These are phyloP conservation scores for Sialis lutaria DNA, from an alignment of 2,888 invertebrate genomes.

Conservation along the genomic window DNA sequence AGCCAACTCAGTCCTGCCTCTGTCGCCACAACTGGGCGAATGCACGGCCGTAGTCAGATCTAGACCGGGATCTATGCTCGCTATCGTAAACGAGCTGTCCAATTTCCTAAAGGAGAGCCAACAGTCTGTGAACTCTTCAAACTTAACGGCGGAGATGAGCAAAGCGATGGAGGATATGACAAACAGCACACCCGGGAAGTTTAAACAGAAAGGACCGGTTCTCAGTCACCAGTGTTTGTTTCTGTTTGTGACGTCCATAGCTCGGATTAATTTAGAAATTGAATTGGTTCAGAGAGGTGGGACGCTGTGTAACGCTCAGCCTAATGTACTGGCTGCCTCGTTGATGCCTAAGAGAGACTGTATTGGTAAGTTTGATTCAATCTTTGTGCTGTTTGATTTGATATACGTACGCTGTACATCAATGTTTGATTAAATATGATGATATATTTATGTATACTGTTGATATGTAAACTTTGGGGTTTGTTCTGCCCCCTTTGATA, in stretches of 20 bases:
- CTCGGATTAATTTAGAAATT: conserved; percentile 81
- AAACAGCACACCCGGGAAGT: conserved; percentile 66
- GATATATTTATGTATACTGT: no score
- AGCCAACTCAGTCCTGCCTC: conserved; percentile 76
- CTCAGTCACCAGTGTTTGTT: conserved; percentile 59
- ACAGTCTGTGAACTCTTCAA: conserved; percentile 48
- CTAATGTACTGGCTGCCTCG: conserved; percentile 26
- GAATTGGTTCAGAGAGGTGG: conserved; percentile 85
- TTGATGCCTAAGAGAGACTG: conserved; percentile 65
- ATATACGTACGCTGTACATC: no score
- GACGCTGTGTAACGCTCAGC: conserved; percentile 34
- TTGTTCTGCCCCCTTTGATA: no score
- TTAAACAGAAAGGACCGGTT: conserved; percentile 47
- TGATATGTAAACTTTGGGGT: no score
- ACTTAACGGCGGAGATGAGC: conserved; percentile 72
- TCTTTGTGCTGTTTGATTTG: no score
- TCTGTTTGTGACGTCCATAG: conserved; percentile 76
- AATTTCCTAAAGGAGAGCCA: conserved; percentile 50
- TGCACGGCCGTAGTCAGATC: conserved; percentile 44
- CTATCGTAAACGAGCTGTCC: conserved; percentile 29
- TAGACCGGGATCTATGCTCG: conserved; percentile 29
- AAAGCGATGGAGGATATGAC: conserved; percentile 92
- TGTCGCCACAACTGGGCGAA: conserved; percentile 53
- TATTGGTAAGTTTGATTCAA: conserved; percentile 43
- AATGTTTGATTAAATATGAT: no score